Conservation (phyloP, 2,797 vertebrate species). For the Sternotherus odoratus region DNA sequence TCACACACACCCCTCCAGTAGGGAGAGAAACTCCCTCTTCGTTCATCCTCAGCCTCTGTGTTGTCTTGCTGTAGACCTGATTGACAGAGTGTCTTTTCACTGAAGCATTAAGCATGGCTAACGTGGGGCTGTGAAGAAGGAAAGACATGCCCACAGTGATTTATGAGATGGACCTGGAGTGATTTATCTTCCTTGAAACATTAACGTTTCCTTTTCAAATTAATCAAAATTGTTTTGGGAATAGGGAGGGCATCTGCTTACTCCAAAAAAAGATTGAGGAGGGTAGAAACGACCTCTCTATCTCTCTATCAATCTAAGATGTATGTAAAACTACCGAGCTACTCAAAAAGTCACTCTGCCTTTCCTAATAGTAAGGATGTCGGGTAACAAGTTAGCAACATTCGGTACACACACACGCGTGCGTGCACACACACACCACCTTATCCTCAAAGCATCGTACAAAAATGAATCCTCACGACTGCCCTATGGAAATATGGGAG, state of each 20-base stretch:
- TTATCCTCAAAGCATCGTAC: neutral
- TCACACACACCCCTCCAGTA: too few relatives aligned
- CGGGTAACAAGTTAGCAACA: rapidly evolving
- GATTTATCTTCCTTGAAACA: constrained; percentile 61
- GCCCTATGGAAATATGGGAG: neutral
- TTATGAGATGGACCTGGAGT: constrained; percentile 2
- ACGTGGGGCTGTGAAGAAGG: neutral
- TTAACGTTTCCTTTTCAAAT: constrained; percentile 25
- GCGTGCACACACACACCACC: too few relatives aligned
- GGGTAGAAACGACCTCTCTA: neutral
- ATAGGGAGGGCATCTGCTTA: neutral
- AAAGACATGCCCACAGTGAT: neutral
- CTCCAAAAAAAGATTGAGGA: neutral
- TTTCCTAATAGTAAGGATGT: neutral
- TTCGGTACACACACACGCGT: too few relatives aligned
- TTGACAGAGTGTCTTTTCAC: neutral
- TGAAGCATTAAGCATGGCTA: neutral
- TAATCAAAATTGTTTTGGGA: neutral
- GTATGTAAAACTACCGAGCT: neutral
- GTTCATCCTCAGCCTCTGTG: neutral
- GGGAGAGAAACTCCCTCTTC: neutral
- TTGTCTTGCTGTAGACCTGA: neutral
- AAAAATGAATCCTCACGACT: neutral
- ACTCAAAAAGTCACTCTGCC: neutral
- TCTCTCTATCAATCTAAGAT: neutral